phyloP scores from a whole-genome alignment of 2,113 vertebrate genomes.

The Grammomys dolichurus region DNA sequence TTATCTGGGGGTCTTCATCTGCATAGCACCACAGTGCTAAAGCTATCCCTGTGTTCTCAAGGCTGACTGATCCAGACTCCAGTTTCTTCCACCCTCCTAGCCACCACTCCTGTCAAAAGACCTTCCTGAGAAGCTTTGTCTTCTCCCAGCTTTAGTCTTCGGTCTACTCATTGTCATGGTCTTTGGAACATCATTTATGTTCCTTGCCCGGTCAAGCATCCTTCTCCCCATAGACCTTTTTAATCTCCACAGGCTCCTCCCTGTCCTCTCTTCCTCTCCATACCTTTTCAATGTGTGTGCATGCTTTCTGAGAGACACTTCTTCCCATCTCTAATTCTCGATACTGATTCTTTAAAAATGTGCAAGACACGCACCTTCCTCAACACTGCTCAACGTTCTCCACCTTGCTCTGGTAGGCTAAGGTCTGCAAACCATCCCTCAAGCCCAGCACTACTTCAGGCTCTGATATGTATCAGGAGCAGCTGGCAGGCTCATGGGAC shows the following conservation, averaged over 20 bases:
- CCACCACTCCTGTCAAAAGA: not conserved
- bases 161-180: not conserved
- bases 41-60: not conserved
- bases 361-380: not conserved
- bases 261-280: not conserved
- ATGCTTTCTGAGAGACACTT: not conserved
- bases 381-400: not conserved
- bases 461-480: not conserved
- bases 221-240: not conserved
- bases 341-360: not conserved
- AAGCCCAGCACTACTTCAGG: rapidly evolving
- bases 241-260: not conserved
- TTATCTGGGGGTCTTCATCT: not conserved
- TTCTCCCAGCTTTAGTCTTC: not conserved
- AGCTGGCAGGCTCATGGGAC: not conserved
- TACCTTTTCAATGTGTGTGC: not conserved
- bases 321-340: not conserved
- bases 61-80: not conserved
- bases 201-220: not conserved
- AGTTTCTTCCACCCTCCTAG: not conserved
- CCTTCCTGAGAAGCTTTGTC: not conserved
- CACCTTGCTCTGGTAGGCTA: rapidly evolving
- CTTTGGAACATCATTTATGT: not conserved
- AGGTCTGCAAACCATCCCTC: not conserved
- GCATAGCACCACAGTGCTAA: rapidly evolving